Evolutionary conservation across 2,797 vertebrate genomes (phyloP), one percentile per base, ranked within the genome.

Genomic region (Myotis findleyi): DNA sequence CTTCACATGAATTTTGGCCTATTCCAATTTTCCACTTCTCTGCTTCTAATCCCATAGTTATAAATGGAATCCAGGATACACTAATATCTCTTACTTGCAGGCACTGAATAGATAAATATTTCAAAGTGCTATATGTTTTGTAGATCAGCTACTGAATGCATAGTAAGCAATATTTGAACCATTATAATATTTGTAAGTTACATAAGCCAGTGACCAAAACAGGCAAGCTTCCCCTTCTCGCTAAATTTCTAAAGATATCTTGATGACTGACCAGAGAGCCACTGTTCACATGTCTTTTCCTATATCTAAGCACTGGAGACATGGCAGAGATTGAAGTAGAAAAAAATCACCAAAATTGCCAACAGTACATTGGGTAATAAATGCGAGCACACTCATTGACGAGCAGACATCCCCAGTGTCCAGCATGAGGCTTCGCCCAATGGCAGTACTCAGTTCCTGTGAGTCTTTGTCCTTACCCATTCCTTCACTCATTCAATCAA

Each of bases 21-120:
- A 97, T 98, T 98, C 97, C 97, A 99, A 98, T 98, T 98, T 99
- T 98, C 98, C 98, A 98, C 98, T 98, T 98, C 97, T 96, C 91
- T 98, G 98, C 97, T 93, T 98, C 98, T 98, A 98, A 98, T 98
- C 97, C 97, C 97, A 97, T 33, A 30, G 84, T 98, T 98, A 98
- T 97, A 98, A 98, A 98, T 98, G 94, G 97, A 98, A 98, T 98
- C 98, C 97, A 95, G 97, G 94, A 95, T 98, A 94, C 97, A 96
- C 97, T 98, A 98, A 98, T 98, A 98, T 98, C 98, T 97, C 97
- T 97, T 95, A 97, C 96, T 98, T 96, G 71, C 89, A 97, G 96
- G 97, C 97, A 97, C 96, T 96, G 93, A 98, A 97, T 96, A 97
- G 98, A 98, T 98, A 98, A 97, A 98, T 98, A 98, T 98, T 98